Evolutionary conservation across 1,140 invertebrate genomes (phyloP), one percentile per base, ranked within the genome.

Genomic region (Ditylenchus dipsaci): DNA sequence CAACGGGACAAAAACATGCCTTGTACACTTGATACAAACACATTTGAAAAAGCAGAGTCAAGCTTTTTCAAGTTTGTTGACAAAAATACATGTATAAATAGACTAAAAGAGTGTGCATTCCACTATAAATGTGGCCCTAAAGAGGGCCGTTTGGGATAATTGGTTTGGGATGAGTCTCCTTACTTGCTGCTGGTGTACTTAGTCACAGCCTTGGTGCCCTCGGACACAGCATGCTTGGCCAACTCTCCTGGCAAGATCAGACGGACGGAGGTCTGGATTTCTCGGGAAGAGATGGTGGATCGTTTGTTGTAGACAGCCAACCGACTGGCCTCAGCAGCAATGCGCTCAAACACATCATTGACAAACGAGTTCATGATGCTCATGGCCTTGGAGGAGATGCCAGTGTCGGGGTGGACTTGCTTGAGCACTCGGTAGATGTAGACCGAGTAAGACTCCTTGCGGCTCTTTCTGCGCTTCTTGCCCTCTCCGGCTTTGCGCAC

Each of bases 361-460:
- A 76, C 87, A 78, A 89, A 89, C 63, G 86, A 87, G 74, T 89
- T 88, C 87, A 89, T 88, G 57, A 88, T 88, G 58, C 84, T 79
- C 87, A 89, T 89, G 7, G 87, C 87, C 71, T 87, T 87, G 43
- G 79, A 82, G 33, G 86, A 86, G 67, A 86, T 83, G 21, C 85
- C 85, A 61, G 85, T 85, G 72, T 76, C 74, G 11, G 74, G 74
- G 33, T 76, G 74, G 38, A 76, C 74, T 43, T 76, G 59, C 59
- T 61, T 61, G 27, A 61, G 59, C 59, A 61, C 59, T 30, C 59
- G 59, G 59, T 61, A 61, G 59, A 61, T 61, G 59, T 61, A 61
- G 59, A 61, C 59, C n/a, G 59, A 61, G 59, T 61, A 61, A 27
- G 59, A 33, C 59, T 61, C 59, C 59, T 61, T 61, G 3, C 59